Evolutionary conservation across 2,113 vertebrate genomes (phyloP).

Genomic region (Oreocharis arfaki): DNA sequence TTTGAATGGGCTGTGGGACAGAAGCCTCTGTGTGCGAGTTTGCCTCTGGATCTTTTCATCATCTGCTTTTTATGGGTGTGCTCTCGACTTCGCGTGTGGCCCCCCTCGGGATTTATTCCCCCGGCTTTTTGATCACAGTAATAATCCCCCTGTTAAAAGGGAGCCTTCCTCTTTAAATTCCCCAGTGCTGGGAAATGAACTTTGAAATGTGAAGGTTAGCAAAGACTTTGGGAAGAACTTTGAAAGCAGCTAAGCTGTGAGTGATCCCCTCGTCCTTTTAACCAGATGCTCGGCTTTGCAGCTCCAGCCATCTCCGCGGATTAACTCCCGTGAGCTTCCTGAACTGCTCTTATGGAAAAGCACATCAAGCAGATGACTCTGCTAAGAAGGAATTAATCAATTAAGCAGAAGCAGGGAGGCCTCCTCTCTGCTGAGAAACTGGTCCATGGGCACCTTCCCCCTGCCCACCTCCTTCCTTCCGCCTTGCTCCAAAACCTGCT

Average conservation of each 20-base stretch:
- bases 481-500: not conserved
- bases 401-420: slow-evolving; percentile 33
- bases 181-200: not conserved
- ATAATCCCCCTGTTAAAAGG: not conserved
- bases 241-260: slow-evolving; percentile 44
- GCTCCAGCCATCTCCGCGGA: slow-evolving; percentile 42
- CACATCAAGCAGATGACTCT: slow-evolving; percentile 54
- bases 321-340: slow-evolving; percentile 59
- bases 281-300: slow-evolving; percentile 46
- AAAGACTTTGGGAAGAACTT: slow-evolving; percentile 42
- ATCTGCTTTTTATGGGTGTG: accelerated
- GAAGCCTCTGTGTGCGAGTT: not conserved
- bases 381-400: slow-evolving; percentile 62
- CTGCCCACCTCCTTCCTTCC: not conserved
- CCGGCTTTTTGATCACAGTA: not conserved
- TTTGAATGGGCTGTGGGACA: not conserved
- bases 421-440: not conserved
- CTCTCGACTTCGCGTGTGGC: not conserved
- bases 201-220: slow-evolving; percentile 54
- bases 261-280: slow-evolving; percentile 10
- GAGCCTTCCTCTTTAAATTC: slow-evolving; percentile 36
- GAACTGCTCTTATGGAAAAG: slow-evolving; percentile 48
- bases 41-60: not conserved
- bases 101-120: not conserved
- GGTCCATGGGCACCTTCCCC: not conserved